A percentile compares a stretch with the other conserved stretches of the same genome.
These are phyloP conservation scores for Actinia equina DNA, from an alignment of 64 coral and sea anemone genomes.

Conservation along the genomic window DNA sequence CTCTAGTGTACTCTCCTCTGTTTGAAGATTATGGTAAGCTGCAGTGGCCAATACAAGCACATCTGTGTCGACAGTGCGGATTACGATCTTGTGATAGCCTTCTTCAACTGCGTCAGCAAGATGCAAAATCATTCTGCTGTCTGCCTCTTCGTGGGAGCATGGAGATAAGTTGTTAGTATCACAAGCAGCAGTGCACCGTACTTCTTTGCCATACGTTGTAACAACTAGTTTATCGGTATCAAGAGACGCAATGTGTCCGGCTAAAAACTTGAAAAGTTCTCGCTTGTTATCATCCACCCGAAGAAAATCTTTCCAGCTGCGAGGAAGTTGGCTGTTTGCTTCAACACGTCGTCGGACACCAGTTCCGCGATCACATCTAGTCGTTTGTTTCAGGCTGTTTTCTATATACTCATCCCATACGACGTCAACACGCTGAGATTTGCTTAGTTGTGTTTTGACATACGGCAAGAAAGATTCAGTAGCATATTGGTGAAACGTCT, in stretches of 20 bases:
- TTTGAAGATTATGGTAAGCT: constrained; percentile 23
- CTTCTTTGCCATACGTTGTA: constrained; percentile 4
- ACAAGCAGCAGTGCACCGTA: constrained; percentile 27
- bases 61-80: constrained; percentile 68
- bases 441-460: constrained; percentile 37
- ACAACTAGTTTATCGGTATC: constrained; percentile 9
- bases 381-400: constrained; percentile 56
- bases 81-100: constrained; percentile 28
- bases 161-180: constrained; percentile 4
- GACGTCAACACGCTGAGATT: constrained; percentile 44
- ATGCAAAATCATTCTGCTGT: constrained; percentile 42
- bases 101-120: constrained; percentile 14
- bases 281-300: constrained; percentile 24
- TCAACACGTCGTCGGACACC: constrained; percentile 35
- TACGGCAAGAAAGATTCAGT: constrained; percentile 46
- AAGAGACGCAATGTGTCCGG: constrained; percentile 8
- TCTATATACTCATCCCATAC: constrained; percentile 54
- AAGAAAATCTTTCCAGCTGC: constrained; percentile 51
- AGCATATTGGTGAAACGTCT: constrained; percentile 55
- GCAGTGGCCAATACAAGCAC: constrained; percentile 30
- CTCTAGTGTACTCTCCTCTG: constrained; percentile 5
- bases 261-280: constrained; percentile 32
- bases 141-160: constrained; percentile 37
- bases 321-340: constrained; percentile 35
- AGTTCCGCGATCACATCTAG: constrained; percentile 47